phyloP scores from a whole-genome alignment of 2,888 invertebrate genomes.

The Pseudococcus jackbeardsleyi region DNA sequence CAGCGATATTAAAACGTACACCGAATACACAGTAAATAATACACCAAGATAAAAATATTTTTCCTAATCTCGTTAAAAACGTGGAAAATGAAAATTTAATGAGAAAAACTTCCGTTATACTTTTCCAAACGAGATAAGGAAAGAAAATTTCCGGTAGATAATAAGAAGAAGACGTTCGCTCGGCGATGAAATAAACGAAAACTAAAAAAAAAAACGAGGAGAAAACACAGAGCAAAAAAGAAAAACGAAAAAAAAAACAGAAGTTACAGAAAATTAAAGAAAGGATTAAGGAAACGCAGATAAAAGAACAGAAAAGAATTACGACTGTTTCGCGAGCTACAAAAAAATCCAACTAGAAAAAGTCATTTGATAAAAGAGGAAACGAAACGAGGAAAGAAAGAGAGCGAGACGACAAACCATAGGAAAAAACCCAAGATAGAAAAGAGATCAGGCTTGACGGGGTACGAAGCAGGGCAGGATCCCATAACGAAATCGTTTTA shows the following conservation, averaged over 20 bases:
- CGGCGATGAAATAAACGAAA: conserved; percentile 37
- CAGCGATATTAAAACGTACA: not conserved
- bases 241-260: conserved; percentile 57
- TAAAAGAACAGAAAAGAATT: conserved; percentile 58
- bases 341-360: conserved; percentile 65
- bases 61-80: conserved; percentile 62
- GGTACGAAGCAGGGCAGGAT: not conserved
- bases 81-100: conserved; percentile 65
- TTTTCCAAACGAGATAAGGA: conserved; percentile 63
- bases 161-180: conserved; percentile 57
- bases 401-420: conserved; percentile 59
- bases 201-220: conserved; percentile 24
- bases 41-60: conserved; percentile 60
- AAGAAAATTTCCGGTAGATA: conserved; percentile 65
- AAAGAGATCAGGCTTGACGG: not conserved
- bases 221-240: conserved; percentile 9
- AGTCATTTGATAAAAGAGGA: conserved; percentile 65
- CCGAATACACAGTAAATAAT: conserved; percentile 21
- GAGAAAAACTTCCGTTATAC: conserved; percentile 65
- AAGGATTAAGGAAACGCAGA: conserved; percentile 63
- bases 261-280: conserved; percentile 64
- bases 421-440: not conserved
- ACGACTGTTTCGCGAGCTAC: conserved; percentile 62
- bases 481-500: conserved; percentile 45
- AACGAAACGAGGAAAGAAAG: conserved; percentile 66